Evolutionary conservation across 2,888 invertebrate genomes (phyloP), one percentile per base, ranked within the genome.

Genomic region (Papilio elwesi): DNA sequence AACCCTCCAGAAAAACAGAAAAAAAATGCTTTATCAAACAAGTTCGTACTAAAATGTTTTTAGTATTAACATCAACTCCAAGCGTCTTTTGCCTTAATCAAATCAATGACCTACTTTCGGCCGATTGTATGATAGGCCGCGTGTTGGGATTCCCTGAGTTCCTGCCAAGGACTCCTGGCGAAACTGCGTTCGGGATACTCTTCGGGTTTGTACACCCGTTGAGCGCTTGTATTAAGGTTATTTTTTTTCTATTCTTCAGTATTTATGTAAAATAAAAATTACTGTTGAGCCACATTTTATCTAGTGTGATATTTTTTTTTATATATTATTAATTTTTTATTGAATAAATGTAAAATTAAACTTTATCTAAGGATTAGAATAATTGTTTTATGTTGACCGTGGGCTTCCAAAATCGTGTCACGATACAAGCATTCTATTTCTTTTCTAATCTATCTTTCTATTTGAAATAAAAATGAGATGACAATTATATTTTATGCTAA

Each of bases 131-230:
- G 79, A 73, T 74, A 75, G 75, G 83, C 85, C 87, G 86, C 86
- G 85, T 78, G 77, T 79, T 81, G 92, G 92, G 88, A 89, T 93
- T 92, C 90, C 92, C 92, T 90, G 81, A 81, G 83, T 79, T 88
- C 86, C 81, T 78, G 78, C 77, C 91, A 91, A 92, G 92, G 92
- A 87, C 87, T 86, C 77, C 76, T 75, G 75, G 73, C 64, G 74
- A 73, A 77, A 77, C 69, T 82, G 71, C 64, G 75, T 74, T 75
- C 79, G 72, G 80, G 78, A 81, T 76, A 74, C 73, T 74, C 59
- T 67, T 69, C 76, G 83, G 86, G 83, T 81, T 85, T 87, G 83
- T 76, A 81, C 79, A 68, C 52, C 48, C 16, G 70, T 47, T 55
- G 68, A 64, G 55, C 55, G 49, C 65, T 74, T 70, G 59, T 70